Percentiles rank a stretch among this genome's conserved stretches.
Evolutionary conservation across 2,797 vertebrate genomes (phyloP).

Genomic region (Spea hammondii): DNA sequence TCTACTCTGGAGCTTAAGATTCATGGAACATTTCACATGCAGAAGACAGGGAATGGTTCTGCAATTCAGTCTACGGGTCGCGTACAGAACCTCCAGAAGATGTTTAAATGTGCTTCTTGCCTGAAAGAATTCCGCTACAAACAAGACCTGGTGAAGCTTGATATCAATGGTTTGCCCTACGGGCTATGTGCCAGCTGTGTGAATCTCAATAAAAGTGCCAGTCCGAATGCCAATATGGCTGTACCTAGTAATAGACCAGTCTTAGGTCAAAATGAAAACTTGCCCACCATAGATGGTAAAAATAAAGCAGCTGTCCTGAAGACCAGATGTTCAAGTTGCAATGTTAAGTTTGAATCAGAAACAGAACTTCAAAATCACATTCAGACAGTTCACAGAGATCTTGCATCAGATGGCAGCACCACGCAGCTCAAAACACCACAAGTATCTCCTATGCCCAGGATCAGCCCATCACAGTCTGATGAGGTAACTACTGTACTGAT

Average conservation of each 20-base stretch:
- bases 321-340: slow-evolving; percentile 95
- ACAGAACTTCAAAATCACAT: slow-evolving; percentile 93
- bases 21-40: slow-evolving; percentile 99
- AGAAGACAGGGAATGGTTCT: slow-evolving; percentile 88
- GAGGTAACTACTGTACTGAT: slow-evolving; percentile 78
- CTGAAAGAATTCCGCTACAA: slow-evolving; percentile 96
- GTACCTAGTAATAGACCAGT: slow-evolving; percentile 69
- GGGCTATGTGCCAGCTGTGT: slow-evolving; percentile 92
- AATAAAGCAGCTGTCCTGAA: slow-evolving; percentile 83
- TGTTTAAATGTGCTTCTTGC: slow-evolving; percentile 94
- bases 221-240: slow-evolving; percentile 71
- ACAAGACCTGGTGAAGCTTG: slow-evolving; percentile 94
- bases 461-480: slow-evolving; percentile 94
- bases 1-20: slow-evolving; percentile 98
- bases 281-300: slow-evolving; percentile 85
- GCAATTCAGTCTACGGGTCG: slow-evolving; percentile 71
- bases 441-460: slow-evolving; percentile 94
- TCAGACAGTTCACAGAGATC: slow-evolving; percentile 90
- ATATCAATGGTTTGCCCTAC: slow-evolving; percentile 95
- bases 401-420: slow-evolving; percentile 81
- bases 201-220: slow-evolving; percentile 85
- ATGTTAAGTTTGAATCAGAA: slow-evolving; percentile 97
- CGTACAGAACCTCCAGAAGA: slow-evolving; percentile 77
- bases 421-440: slow-evolving; percentile 90
- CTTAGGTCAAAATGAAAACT: slow-evolving; percentile 83